Base-by-base conservation (phyloP, 2,888 invertebrate genomes). In the Rhagonycha fulva region DNA sequence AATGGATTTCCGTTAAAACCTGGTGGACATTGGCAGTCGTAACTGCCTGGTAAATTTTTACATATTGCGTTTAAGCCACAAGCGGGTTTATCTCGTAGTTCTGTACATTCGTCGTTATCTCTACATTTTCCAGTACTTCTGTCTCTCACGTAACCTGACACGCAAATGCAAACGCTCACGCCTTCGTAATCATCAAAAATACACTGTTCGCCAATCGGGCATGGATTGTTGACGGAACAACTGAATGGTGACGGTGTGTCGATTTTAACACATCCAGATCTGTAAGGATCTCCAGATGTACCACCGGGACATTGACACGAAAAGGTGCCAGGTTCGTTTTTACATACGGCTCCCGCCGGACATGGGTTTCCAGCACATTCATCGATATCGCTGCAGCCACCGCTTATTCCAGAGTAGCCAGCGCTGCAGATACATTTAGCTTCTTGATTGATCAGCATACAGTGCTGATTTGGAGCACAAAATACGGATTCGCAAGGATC, bases 1-100 rank as follows among this genome's bases (percentile, higher is more conserved):
- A 96, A 97, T 0, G 97, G 96, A 88, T 97, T 97, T 66, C 97
- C 97, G 84, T 94, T 95, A 85, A 94, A 96, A 32, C 96, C 96
- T 28, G 93, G 90, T 0, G 96, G 95, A 84, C 97, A 98, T 84
- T 95, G 95, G 83, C 97, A 98, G 87, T 96, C 96, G 85, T 97
- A 98, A 85, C 96, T 96, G 68, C 97, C 97, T 0, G 97, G 97
- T 70, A 97, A 89, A 88, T 98, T 98, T 86, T 96, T 96, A 84
- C 97, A 98, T 75, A 96, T 92, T 0, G 97, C 96, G 87, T 96
- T 96, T 24, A 95, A 88, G 0, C 97, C 97, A 87, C 97, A 97
- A 14, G 95, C 94, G 3, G 94, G 92, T 81, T 94, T 94, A 74
- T 93, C 94, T 72, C 92, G 88, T 28, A 92, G 89, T 82, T 94